Evolutionary conservation across 92 coral and sea anemone species (phyloP).

Genomic region (Palythoa heliodiscus): DNA sequence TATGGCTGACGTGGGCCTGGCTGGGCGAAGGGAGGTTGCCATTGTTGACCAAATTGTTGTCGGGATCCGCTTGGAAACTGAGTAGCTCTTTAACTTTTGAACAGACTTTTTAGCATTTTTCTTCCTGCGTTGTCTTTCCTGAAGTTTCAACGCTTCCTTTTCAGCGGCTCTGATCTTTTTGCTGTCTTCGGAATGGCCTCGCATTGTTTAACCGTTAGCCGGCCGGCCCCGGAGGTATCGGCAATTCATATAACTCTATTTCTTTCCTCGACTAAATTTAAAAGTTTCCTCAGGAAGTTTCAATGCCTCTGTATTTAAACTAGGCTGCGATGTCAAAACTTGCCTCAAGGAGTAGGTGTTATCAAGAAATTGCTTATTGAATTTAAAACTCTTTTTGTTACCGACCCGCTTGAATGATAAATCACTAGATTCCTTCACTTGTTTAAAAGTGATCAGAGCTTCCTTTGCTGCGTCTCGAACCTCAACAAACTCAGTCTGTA

Average conservation of each 20-base stretch:
- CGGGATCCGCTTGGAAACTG: too few species aligned
- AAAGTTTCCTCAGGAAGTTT: background rate
- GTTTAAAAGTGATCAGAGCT: too few species aligned
- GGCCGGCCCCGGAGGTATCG: background rate
- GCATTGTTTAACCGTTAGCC: background rate
- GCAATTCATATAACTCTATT: background rate
- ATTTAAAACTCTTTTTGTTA: too few species aligned
- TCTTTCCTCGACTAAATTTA: background rate
- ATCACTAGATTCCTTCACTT: too few species aligned
- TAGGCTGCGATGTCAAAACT: too few species aligned
- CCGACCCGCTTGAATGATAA: too few species aligned
- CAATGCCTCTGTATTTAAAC: too few species aligned
- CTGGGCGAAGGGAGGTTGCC: background rate
- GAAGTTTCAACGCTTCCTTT: slow-evolving; percentile 1
- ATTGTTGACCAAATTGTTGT: background rate
- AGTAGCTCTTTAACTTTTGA: background rate
- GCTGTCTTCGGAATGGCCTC: background rate
- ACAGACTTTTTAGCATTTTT: background rate
- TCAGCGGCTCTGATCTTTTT: background rate
- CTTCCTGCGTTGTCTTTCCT: background rate
- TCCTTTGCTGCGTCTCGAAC: too few species aligned
- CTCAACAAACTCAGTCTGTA: too few species aligned
- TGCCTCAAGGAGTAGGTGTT: too few species aligned
- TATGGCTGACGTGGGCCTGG: background rate
- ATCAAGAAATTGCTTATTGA: too few species aligned